These are phyloP conservation scores for Merluccius polli DNA, from an alignment of 2,797 vertebrate species.

Conservation along the genomic window DNA sequence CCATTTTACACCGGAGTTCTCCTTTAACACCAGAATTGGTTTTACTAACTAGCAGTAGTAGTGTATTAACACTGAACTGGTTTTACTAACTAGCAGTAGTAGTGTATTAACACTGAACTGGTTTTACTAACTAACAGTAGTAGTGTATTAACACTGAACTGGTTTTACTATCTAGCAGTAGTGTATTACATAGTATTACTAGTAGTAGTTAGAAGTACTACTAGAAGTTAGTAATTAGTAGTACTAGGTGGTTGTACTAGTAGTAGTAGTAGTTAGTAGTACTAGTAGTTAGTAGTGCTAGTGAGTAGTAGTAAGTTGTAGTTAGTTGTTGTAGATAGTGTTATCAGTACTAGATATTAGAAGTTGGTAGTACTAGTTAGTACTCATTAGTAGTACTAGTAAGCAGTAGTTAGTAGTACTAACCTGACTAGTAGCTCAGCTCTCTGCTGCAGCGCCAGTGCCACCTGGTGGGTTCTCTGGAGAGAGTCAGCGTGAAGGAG, in stretches of 20 bases:
- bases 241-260: not conserved
- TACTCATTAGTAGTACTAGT: not conserved
- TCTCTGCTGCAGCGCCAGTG: conserved; percentile 97
- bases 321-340: not conserved
- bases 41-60: too few species aligned
- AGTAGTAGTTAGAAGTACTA: not conserved
- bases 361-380: not conserved
- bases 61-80: too few species aligned
- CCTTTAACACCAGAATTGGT: too few species aligned
- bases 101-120: too few species aligned
- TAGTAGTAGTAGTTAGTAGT: not conserved
- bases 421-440: conserved; percentile 89
- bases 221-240: too few species aligned
- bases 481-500: conserved; percentile 96
- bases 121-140: too few species aligned
- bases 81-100: too few species aligned
- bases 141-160: too few species aligned
- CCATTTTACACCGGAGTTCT: too few species aligned
- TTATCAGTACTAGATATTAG: not conserved
- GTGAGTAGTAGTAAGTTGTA: too few species aligned
- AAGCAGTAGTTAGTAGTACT: conserved; percentile 26
- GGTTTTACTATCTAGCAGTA: too few species aligned
- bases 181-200: too few species aligned
- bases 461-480: conserved; percentile 98
- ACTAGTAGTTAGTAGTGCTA: not conserved